Evolutionary conservation across 2,888 invertebrate species (phyloP).

Genomic region (Diarsia dahlii): DNA sequence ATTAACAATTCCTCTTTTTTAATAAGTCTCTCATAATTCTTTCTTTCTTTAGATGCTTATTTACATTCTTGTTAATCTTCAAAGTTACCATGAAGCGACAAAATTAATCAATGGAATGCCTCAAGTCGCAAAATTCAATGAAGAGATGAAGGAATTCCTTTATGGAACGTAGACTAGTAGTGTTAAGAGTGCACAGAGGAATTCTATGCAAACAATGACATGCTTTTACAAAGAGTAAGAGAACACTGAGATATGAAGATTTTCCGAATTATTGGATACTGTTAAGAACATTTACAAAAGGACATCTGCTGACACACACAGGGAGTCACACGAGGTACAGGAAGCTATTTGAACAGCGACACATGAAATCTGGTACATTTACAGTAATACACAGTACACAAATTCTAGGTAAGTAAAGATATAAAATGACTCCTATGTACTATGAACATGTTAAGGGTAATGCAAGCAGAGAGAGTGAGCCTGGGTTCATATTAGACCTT

Average conservation of each 20-base stretch:
- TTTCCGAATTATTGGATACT: constrained; percentile 22
- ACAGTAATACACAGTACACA: constrained; percentile 63
- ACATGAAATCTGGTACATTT: constrained; percentile 55
- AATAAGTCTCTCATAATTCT: constrained; percentile 43
- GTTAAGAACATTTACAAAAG: constrained; percentile 55
- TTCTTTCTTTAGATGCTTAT: constrained; percentile 15
- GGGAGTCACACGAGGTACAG: constrained; percentile 50
- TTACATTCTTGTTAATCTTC: constrained; percentile 3
- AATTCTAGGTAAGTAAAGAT: constrained; percentile 65
- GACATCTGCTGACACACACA: constrained; percentile 34
- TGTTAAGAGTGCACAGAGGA: constrained; percentile 17
- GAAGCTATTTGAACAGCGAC: constrained; percentile 60
- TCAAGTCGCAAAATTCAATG: constrained; percentile 22
- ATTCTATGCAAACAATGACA: constrained; percentile 45
- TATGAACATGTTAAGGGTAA: constrained; percentile 37
- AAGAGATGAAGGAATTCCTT: not conserved
- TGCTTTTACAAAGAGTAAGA: constrained; percentile 43
- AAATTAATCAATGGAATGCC: constrained; percentile 40
- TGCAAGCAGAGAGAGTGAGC: constrained; percentile 33
- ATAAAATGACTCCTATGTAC: constrained; percentile 62
- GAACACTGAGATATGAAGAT: constrained; percentile 55
- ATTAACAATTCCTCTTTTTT: constrained; percentile 59
- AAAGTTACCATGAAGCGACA: not conserved
- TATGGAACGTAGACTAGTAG: not conserved
- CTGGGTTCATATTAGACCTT: constrained; percentile 4